Conservation (phyloP, 2,888 invertebrate species). For the Ormyrus pomaceus region DNA sequence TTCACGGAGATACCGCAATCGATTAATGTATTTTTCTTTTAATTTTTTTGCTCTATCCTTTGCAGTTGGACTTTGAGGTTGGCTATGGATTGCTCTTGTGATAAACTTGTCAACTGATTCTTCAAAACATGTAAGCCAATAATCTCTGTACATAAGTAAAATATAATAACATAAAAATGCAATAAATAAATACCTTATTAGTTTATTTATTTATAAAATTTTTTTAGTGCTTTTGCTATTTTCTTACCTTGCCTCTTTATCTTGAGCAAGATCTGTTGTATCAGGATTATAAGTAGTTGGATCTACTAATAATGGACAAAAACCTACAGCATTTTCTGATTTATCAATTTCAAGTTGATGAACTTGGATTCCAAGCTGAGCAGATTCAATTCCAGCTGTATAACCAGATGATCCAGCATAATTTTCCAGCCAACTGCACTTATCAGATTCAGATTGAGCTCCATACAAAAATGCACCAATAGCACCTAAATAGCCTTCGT, state of each 20-base stretch:
- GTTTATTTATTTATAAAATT: not conserved
- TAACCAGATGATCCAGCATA: constrained; percentile 82
- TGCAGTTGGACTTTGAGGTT: constrained; percentile 86
- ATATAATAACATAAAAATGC: constrained; percentile 2
- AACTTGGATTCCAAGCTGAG: constrained; percentile 72
- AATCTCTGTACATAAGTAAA: constrained; percentile 76
- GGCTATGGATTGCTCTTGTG: constrained; percentile 87
- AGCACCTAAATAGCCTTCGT: constrained; percentile 84
- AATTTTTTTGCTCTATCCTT: constrained; percentile 88
- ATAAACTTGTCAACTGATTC: constrained; percentile 91
- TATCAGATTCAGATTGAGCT: constrained; percentile 78
- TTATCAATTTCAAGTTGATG: constrained; percentile 75
- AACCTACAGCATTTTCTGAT: constrained; percentile 77
- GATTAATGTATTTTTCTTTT: constrained; percentile 87
- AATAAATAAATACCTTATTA: no score
- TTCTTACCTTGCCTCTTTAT: constrained; percentile 86
- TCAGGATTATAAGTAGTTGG: constrained; percentile 91
- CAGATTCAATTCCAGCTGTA: constrained; percentile 75
- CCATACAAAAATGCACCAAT: constrained; percentile 84
- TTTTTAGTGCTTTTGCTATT: constrained; percentile 13
- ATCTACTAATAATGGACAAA: constrained; percentile 87
- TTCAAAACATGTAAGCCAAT: constrained; percentile 95
- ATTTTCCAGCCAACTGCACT: constrained; percentile 83
- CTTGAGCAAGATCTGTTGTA: constrained; percentile 91
- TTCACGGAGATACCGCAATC: constrained; percentile 84